Conservation (phyloP, 2,888 invertebrate species). For the Drosophila gaucha region DNA sequence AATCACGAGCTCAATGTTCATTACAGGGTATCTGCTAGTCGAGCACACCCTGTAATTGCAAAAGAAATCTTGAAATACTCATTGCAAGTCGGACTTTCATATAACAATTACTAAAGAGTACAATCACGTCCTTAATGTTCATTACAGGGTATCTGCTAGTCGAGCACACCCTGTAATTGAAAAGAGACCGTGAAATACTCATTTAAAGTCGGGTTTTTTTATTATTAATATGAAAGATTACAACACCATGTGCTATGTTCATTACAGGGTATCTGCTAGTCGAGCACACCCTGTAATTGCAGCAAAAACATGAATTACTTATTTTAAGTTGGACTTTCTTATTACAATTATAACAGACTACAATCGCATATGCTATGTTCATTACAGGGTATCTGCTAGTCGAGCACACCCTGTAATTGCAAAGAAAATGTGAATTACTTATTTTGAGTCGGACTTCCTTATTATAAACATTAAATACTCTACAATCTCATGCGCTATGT, state of each 20-base stretch:
- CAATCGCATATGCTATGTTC: not conserved
- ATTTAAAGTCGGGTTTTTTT: not conserved
- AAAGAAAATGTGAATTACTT: too few relatives aligned
- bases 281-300: not conserved
- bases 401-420: not conserved
- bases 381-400: constrained; percentile 16
- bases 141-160: not conserved
- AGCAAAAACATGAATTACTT: too few relatives aligned
- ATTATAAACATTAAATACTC: not conserved
- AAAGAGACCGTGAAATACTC: not conserved
- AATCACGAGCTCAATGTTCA: not conserved
- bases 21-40: constrained; percentile 2
- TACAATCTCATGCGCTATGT: not conserved
- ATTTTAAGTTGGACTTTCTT: not conserved
- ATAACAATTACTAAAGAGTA: not conserved
- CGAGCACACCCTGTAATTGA: not conserved
- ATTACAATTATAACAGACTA: not conserved
- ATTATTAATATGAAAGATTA: not conserved
- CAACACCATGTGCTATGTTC: too few relatives aligned
- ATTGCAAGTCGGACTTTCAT: not conserved
- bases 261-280: constrained; percentile 16
- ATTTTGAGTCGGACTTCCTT: not conserved
- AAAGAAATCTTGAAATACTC: not conserved
- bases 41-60: not conserved
- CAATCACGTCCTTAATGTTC: not conserved